Conservation (phyloP, 2,888 invertebrate species). For the Catocala fraxini region DNA sequence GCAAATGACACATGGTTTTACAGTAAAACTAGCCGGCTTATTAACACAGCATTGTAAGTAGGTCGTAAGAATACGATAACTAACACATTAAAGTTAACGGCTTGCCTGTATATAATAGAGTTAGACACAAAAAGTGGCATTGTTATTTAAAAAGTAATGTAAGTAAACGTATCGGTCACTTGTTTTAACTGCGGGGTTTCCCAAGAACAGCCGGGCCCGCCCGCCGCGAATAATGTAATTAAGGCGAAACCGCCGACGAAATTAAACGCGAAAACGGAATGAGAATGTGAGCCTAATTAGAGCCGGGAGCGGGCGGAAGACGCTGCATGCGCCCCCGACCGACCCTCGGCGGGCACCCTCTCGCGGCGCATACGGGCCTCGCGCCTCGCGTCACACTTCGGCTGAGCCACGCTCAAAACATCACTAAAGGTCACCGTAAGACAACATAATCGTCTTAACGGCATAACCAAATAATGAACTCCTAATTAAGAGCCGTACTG, state of each 20-base stretch:
- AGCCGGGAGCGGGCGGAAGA: conserved; percentile 71
- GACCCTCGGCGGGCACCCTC: conserved; percentile 26
- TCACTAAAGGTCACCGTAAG: conserved; percentile 16
- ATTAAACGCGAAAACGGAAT: conserved; percentile 89
- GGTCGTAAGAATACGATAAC: conserved; percentile 6
- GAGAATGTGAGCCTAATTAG: conserved; percentile 89
- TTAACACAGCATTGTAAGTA: no score
- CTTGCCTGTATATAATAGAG: neutral
- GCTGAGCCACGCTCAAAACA: conserved; percentile 20
- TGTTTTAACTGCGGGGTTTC: conserved; percentile 61
- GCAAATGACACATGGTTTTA: conserved; percentile 26
- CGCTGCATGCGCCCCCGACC: conserved; percentile 58
- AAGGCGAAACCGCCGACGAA: conserved; percentile 86
- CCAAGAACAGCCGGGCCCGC: conserved; percentile 61
- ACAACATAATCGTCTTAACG: conserved; percentile 30
- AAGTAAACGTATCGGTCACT: conserved; percentile 65
- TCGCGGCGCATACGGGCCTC: conserved; percentile 23
- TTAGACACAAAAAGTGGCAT: conserved; percentile 17
- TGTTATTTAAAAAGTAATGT: conserved; percentile 39
- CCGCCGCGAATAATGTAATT: conserved; percentile 87
- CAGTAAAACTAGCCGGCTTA: conserved; percentile 21
- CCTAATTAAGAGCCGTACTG: conserved; percentile 26
- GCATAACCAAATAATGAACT: conserved; percentile 25
- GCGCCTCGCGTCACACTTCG: conserved; percentile 14
- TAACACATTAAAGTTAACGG: neutral